Evolutionary conservation across 2,888 invertebrate genomes (phyloP).

Genomic region (Girardia tigrina): DNA sequence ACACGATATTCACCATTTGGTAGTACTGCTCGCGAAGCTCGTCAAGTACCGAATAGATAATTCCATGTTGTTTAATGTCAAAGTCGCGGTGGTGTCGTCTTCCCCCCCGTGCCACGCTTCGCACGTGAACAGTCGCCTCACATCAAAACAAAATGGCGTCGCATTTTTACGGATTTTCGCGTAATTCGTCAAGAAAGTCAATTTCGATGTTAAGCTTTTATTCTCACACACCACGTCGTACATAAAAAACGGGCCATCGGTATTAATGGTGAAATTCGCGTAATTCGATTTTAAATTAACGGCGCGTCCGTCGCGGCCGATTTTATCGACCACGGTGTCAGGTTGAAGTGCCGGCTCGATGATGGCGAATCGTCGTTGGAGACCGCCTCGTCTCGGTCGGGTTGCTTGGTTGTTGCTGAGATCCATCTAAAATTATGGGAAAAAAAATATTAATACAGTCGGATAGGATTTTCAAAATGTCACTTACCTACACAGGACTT

Average conservation of each 20-base stretch:
- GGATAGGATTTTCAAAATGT: no score
- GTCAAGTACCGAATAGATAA: neutral
- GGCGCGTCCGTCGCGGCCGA: neutral
- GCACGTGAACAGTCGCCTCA: neutral
- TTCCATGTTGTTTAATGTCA: neutral
- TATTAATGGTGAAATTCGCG: neutral
- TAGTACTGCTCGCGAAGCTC: neutral
- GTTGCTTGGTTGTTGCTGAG: no score
- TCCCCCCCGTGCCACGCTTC: no score
- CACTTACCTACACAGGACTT: no score
- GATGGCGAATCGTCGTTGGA: slow-evolving; percentile 6
- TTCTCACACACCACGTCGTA: neutral
- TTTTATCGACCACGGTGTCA: neutral
- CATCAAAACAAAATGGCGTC: slow-evolving; percentile 16
- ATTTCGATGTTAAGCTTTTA: neutral
- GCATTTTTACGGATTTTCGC: neutral
- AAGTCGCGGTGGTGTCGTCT: no score
- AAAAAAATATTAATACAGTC: no score
- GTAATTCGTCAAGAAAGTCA: neutral
- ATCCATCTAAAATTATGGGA: no score
- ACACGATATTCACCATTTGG: slow-evolving; percentile 1
- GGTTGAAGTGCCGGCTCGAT: neutral
- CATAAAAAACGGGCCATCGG: neutral
- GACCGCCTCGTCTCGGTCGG: slow-evolving; percentile 28
- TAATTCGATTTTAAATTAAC: neutral